phyloP scores from a whole-genome alignment of 2,797 vertebrate species.

The Nothura maculosa region DNA sequence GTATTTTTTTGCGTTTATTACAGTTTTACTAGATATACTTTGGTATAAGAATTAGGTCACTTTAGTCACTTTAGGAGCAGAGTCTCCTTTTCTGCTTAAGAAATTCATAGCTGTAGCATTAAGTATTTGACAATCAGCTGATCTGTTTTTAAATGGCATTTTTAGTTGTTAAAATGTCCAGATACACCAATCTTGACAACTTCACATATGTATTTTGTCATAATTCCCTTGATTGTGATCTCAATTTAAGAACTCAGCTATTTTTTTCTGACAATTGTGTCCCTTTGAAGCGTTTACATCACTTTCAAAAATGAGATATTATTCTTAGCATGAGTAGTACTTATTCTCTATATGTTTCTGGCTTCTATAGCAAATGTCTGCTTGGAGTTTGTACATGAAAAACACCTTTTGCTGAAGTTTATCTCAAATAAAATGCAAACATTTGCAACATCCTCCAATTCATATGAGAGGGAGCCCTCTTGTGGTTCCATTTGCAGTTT shows the following conservation, averaged over 20 bases:
- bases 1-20: not conserved
- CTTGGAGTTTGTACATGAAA: accelerated
- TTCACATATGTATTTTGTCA: not conserved
- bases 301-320: not conserved
- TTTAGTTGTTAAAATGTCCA: not conserved
- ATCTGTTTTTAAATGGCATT: not conserved
- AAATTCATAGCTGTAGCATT: not conserved
- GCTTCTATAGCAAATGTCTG: no score
- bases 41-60: not conserved
- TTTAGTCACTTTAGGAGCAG: not conserved
- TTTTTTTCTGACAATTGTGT: not conserved
- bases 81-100: not conserved
- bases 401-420: not conserved
- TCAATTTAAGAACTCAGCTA: not conserved
- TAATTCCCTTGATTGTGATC: not conserved
- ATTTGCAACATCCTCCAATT: accelerated
- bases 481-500: not conserved
- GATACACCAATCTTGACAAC: not conserved
- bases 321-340: not conserved
- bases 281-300: not conserved
- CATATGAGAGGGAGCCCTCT: slow-evolving; percentile 50
- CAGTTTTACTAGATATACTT: not conserved
- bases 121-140: not conserved
- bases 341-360: not conserved
- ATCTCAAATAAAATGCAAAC: accelerated